Conservation (phyloP, 2,797 vertebrate species). For the Chromis chromis region DNA sequence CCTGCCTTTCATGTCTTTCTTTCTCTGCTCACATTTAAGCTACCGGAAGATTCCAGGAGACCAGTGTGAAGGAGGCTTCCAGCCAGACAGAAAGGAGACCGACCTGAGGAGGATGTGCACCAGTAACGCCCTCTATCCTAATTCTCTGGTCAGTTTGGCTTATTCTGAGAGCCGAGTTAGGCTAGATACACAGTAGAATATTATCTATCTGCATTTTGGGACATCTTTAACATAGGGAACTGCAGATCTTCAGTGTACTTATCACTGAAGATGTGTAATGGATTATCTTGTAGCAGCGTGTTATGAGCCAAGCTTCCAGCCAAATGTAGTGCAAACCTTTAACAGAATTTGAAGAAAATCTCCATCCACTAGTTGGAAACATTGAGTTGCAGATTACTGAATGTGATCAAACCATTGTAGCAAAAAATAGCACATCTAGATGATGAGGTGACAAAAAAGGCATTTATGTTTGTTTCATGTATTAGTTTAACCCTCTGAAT, state of each 20-base stretch:
- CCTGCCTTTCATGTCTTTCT: not conserved
- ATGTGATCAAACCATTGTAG: too few species aligned
- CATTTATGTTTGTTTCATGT: too few species aligned
- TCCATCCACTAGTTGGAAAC: too few species aligned
- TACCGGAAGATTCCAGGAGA: slow-evolving; percentile 96
- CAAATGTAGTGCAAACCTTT: too few species aligned
- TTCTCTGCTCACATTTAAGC: slow-evolving; percentile 68
- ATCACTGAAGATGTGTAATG: too few species aligned
- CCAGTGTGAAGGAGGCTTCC: slow-evolving; percentile 88
- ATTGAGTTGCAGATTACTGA: too few species aligned
- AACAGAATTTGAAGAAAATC: too few species aligned
- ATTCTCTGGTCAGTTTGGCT: slow-evolving; percentile 79
- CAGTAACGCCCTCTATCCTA: slow-evolving; percentile 83
- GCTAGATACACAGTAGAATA: not conserved
- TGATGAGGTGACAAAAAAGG: too few species aligned
- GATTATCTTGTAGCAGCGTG: not conserved
- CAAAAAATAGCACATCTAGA: too few species aligned
- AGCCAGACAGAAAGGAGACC: slow-evolving; percentile 85
- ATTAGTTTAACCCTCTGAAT: too few species aligned
- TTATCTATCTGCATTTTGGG: not conserved
- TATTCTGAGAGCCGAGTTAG: not conserved
- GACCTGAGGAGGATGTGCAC: slow-evolving; percentile 90
- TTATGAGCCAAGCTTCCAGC: not conserved
- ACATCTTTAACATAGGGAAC: not conserved
- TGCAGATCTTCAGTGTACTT: too few species aligned